Base-by-base conservation (phyloP, 2,888 invertebrate species). In the Apamea monoglypha region DNA sequence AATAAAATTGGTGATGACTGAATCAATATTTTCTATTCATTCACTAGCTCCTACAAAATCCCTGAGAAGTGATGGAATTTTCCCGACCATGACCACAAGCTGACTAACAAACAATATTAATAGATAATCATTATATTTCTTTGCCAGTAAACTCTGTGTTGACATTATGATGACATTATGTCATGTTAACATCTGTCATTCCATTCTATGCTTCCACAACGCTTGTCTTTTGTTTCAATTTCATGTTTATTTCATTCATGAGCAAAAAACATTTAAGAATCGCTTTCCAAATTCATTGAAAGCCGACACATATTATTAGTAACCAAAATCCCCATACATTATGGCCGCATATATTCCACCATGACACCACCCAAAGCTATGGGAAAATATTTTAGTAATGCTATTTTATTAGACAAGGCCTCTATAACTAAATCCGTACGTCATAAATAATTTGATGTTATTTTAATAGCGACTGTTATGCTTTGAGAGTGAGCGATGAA, bases 391-490 rank as follows among this genome's bases (percentile, higher is more conserved):
- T 86, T 80, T 66, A 59, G 64, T 86, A 83, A 87, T 84, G 59
- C 81, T 84, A 86, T 84, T 88, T 88, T 87, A 88, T 81, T 86
- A 56, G 82, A 84, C 81, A 84, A 81, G 79, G 81, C 82, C 75
- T 75, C 67, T 74, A 40, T 76, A 56, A 44, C 75, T 86, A 84
- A 82, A 78, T 83, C 79, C 40, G 59, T 81, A 47, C 10, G 72
- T 81, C 79, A 81, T 88, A 86, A 88, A 87, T 86, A 73, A 78
- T 80, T 76, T 81, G 1, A 71, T 69, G 61, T 66, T 84, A 79
- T 81, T 76, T 80, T 74, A 76, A 78, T 78, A 50, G 50, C 64
- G 80, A 74, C 74, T 25, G 47, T 64, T 76, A 76, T 80, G 72
- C 40, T n/a, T 72, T 40, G 44, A 68, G 76, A 78, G 36, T 79